Percentiles rank a stretch among this genome's conserved stretches.
phyloP scores from a whole-genome alignment of 2,113 vertebrate genomes.

The Rutilus rutilus region DNA sequence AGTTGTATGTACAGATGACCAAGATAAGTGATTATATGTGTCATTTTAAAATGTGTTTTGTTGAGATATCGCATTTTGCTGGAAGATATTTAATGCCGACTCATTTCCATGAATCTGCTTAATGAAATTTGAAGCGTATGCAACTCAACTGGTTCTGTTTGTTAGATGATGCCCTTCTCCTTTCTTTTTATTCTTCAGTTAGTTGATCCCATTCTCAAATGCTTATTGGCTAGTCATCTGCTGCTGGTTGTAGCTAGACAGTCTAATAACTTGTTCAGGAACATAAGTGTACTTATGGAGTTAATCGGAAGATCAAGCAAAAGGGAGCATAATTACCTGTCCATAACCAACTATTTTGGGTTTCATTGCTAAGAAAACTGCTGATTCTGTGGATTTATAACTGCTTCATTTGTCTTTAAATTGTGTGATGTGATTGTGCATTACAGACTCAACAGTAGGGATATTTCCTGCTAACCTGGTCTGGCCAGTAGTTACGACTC shows the following conservation, averaged over 20 bases:
- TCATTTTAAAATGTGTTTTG: neutral
- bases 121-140: neutral
- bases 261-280: slow-evolving; percentile 18
- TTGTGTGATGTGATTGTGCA: neutral
- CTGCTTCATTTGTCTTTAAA: neutral
- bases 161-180: neutral
- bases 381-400: neutral
- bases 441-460: neutral
- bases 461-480: neutral
- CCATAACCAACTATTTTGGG: neutral
- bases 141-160: slow-evolving; percentile 5
- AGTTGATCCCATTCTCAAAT: slow-evolving; percentile 4
- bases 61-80: neutral
- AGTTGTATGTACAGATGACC: neutral
- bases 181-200: neutral
- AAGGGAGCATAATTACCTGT: neutral
- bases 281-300: neutral
- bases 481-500: neutral
- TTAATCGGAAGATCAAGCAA: neutral
- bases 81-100: neutral
- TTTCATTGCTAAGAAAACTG: neutral
- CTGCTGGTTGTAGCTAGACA: neutral
- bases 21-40: neutral
- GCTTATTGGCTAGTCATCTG: slow-evolving; percentile 3
- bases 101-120: neutral